Evolutionary conservation across 1,140 invertebrate species (phyloP), one percentile per base, ranked within the genome.

Genomic region (Diplogasteroides magnus): DNA sequence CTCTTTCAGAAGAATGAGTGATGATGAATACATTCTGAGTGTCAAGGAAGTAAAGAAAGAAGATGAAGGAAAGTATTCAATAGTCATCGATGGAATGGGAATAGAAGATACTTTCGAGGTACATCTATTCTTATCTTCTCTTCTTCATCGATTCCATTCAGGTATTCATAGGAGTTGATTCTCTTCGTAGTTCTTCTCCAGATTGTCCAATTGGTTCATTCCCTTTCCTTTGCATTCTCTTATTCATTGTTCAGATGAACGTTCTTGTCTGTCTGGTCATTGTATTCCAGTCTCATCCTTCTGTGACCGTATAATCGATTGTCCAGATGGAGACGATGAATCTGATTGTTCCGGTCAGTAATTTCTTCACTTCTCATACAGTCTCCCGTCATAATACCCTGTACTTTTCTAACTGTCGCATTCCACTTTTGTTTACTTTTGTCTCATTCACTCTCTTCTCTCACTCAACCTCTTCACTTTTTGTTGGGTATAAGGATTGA

Each of bases 221-320:
- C n/a, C n/a, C n/a, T n/a, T n/a, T n/a, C n/a, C n/a, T n/a, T n/a
- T n/a, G n/a, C n/a, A n/a, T n/a, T n/a, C n/a, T n/a, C n/a, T n/a
- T n/a, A n/a, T n/a, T n/a, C n/a, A n/a, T n/a, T n/a, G n/a, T n/a
- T 3, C 77, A 13, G 82, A 80, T 56, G 84, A 89, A 74, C 86
- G 86, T 74, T 87, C 86, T 64, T 93, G 91, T 83, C 80, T 84
- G 26, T 83, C 89, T 48, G 91, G 91, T 0, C 79, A 87, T 59
- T 93, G 91, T 82, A 77, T 92, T 27, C 75, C 86, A 0, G 83
- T 85, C 56, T 67, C 84, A 3, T 84, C 87, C 32, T 83, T 90
- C 29, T 92, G 91, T 78, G 87, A 93, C 79, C 89, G 88, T 0
- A 83, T 88, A 58, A 77, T 77, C 0, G 87, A 93, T 74, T 94